These are phyloP conservation scores for Chiridota heheva DNA, from an alignment of 35 echinoderm and acorn worm genomes.

Conservation along the genomic window DNA sequence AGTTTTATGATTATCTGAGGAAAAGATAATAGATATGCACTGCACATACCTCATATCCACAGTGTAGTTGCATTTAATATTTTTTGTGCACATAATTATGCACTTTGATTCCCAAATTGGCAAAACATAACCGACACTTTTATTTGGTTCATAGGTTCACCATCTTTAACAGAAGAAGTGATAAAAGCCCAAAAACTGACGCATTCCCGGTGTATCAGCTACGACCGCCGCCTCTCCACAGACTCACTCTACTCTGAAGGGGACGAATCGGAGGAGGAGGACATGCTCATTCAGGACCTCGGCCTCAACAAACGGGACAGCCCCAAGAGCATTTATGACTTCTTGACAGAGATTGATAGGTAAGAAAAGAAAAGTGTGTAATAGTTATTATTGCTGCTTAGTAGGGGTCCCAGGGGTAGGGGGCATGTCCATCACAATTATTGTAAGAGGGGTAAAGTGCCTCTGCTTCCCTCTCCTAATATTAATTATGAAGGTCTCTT, in stretches of 20 bases:
- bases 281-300: slow-evolving; percentile 50
- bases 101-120: background rate
- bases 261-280: slow-evolving; percentile 57
- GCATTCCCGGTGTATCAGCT: slow-evolving; percentile 22
- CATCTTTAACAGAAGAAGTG: slow-evolving; percentile 58
- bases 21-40: too few species aligned
- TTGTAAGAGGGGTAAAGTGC: too few species aligned
- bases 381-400: too few species aligned
- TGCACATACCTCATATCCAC: too few species aligned
- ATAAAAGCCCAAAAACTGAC: slow-evolving; percentile 48
- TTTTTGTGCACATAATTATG: background rate
- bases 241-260: slow-evolving; percentile 38
- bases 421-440: too few species aligned
- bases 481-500: too few species aligned
- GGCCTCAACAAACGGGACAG: slow-evolving; percentile 64
- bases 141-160: slow-evolving; percentile 37
- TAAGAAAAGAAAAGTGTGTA: slow-evolving; percentile 18
- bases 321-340: slow-evolving; percentile 84
- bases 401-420: too few species aligned
- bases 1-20: too few species aligned
- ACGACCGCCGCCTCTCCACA: slow-evolving; percentile 29
- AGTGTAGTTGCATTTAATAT: too few species aligned
- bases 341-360: slow-evolving; percentile 88
- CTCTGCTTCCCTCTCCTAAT: too few species aligned
- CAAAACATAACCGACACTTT: background rate